These are phyloP conservation scores for Coregonus ussuriensis DNA, from an alignment of 2,797 vertebrate species.

Conservation along the genomic window DNA sequence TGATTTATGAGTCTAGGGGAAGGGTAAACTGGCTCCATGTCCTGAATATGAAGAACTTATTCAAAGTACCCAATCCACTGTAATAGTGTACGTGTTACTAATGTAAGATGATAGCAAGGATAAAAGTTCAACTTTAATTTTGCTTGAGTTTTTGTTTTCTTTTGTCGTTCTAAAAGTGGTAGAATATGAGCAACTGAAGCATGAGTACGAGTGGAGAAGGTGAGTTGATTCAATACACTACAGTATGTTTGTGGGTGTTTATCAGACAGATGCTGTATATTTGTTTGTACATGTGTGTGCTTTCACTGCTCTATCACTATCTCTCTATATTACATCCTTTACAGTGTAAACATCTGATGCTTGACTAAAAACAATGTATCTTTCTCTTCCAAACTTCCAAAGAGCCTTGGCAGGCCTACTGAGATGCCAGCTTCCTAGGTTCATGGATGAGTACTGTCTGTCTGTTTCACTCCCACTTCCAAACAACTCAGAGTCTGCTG, in stretches of 20 bases:
- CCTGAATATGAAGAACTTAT: slow-evolving; percentile 25
- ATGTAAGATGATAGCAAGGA: not conserved
- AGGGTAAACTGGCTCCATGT: slow-evolving; percentile 35
- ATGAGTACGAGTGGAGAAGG: not conserved
- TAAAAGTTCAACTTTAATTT: not conserved
- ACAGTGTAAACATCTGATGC: not conserved
- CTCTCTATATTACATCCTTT: not conserved
- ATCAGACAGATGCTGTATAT: not conserved
- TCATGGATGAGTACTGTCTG: not conserved
- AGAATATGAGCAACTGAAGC: not conserved
- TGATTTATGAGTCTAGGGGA: slow-evolving; percentile 72
- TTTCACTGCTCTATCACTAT: not conserved
- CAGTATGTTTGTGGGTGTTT: not conserved
- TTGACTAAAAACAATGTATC: not conserved
- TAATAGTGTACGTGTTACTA: not conserved
- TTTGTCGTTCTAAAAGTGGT: not conserved
- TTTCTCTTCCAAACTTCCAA: not conserved
- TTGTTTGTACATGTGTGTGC: not conserved
- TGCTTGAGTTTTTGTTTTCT: not conserved
- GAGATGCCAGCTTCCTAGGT: not conserved
- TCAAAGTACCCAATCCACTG: not conserved
- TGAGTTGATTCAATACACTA: not conserved
- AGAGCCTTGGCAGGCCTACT: not conserved
- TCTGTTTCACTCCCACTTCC: not conserved
- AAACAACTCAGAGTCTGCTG: not conserved